Percentiles rank a stretch among this genome's conserved stretches.
These are phyloP conservation scores for Poecilus cupreus DNA, from an alignment of 2,888 invertebrate genomes.

Conservation along the genomic window DNA sequence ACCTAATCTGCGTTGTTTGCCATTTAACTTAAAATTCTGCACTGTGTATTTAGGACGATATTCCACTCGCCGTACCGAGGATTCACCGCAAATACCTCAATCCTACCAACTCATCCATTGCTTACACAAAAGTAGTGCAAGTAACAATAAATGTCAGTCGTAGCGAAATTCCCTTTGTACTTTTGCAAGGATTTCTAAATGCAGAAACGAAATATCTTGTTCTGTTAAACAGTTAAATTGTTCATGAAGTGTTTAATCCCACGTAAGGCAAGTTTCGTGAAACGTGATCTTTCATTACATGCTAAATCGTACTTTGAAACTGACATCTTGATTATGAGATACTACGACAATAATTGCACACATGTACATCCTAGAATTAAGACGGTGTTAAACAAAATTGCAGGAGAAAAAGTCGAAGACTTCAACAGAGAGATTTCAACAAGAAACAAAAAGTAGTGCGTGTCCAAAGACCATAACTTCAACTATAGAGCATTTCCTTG, in stretches of 20 bases:
- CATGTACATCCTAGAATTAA: neutral
- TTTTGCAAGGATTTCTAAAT: neutral
- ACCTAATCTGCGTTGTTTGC: conserved; percentile 35
- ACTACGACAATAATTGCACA: no score
- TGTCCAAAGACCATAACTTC: neutral
- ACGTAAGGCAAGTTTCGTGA: neutral
- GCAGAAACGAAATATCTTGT: neutral
- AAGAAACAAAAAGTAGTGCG: neutral
- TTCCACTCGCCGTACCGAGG: conserved; percentile 1
- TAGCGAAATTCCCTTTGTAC: no score
- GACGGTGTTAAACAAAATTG: neutral
- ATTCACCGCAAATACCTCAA: neutral
- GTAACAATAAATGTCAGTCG: no score
- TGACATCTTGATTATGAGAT: no score
- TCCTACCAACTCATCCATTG: no score
- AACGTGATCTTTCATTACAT: neutral
- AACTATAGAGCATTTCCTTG: conserved; percentile 9
- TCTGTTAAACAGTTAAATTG: conserved; percentile 14
- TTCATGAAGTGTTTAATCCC: conserved; percentile 4
- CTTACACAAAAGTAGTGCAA: no score
- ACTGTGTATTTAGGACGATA: conserved; percentile 24
- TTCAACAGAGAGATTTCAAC: neutral
- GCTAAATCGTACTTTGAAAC: no score
- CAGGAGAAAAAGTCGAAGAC: neutral
- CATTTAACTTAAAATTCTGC: conserved; percentile 15